Base-by-base conservation (phyloP, 1,140 invertebrate genomes). In the Hylyphantes graminicola region DNA sequence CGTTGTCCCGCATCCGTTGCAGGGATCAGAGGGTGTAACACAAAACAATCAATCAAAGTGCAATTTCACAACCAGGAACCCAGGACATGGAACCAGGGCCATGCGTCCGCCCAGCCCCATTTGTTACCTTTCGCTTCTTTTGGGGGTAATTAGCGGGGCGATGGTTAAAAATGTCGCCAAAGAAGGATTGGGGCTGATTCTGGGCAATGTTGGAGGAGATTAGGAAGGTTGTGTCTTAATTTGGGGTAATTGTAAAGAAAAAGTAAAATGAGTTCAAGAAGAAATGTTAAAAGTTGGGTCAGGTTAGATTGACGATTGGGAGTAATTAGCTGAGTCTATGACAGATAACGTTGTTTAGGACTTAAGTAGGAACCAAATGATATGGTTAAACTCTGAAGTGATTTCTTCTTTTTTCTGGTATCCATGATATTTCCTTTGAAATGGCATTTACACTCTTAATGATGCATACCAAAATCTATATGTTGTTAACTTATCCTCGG, bases 31-130 rank as follows among this genome's bases (percentile, higher is more conserved):
- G 51, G 50, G 50, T 70, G 68, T 70, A 53, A 53, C 51, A 70
- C 72, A 8, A 21, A 48, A 53, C 48, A 13, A 76, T 76, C 59
- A 53, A 76, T 76, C 74, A 76, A 55, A 13, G 17, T 61, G 35
- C 50, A 55, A 76, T 76, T 76, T 76, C 74, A 76, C 54, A 19
- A 7, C 74, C 74, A 76, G 74, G 64, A 76, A 76, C 57, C 64
- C 51, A 61, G 5, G 74, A 76, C 74, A 76, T 51, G 74, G 57
- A 51, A 63, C 57, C 74, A 61, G 48, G 55, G 11, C 59, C 35
- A 35, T 35, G 74, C 19, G 5, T 15, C 74, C 74, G 57, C 57
- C 74, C 74, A 50, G 4, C 17, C 48, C 57, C 74, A 76, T 76
- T 76, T 76, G 74, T 76, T 76, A 76, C 74, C 74, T 17, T 76